Evolutionary conservation across 1,140 invertebrate species (phyloP).

Genomic region (Anastrepha obliqua): DNA sequence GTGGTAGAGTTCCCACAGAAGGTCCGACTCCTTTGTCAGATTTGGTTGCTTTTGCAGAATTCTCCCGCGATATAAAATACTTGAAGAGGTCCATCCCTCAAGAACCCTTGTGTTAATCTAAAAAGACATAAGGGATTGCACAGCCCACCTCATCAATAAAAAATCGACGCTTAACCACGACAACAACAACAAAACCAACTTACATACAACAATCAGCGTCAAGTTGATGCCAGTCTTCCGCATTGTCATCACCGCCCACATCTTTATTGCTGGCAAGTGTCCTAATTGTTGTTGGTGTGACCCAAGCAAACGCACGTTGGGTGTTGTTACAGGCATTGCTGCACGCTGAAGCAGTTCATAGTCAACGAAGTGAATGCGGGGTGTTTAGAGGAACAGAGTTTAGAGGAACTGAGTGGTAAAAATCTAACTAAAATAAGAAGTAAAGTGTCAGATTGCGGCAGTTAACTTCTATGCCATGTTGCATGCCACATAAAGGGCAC

Average conservation of each 20-base stretch:
- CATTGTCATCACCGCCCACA: neutral
- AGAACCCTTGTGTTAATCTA: no score
- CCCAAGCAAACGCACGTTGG: neutral
- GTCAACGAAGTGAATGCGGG: no score
- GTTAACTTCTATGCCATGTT: slow-evolving; percentile 11
- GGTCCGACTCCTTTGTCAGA: no score
- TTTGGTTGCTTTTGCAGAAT: no score
- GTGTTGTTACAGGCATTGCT: neutral
- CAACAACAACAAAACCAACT: neutral
- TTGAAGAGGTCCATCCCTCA: no score
- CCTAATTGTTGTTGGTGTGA: neutral
- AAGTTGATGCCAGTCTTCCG: neutral
- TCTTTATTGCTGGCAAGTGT: neutral
- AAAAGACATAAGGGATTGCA: no score
- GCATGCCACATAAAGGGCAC: neutral
- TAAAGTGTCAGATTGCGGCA: slow-evolving; percentile 7
- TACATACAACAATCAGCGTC: neutral
- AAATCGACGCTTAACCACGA: neutral
- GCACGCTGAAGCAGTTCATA: no score
- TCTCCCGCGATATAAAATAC: no score
- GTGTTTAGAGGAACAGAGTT: no score
- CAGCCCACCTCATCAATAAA: no score
- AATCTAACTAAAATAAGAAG: neutral
- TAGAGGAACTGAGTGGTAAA: neutral
- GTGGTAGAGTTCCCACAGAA: no score